Conservation (phyloP, 1,140 invertebrate genomes). For the Lysiphlebus fabarum region DNA sequence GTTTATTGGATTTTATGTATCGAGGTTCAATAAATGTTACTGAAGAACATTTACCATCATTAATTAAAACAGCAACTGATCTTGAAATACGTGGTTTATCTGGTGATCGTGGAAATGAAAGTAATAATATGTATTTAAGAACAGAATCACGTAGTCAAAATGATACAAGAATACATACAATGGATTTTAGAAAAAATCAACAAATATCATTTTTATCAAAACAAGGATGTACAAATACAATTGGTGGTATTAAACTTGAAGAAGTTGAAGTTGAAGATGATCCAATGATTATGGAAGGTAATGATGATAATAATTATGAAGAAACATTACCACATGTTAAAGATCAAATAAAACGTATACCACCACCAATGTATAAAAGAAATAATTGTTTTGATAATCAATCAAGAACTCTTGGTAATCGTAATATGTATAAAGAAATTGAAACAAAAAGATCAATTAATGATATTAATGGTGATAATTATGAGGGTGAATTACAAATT, state of each 20-base stretch:
- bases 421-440: slow-evolving; percentile 26
- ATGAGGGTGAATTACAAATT: slow-evolving; percentile 15
- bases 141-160: slow-evolving; percentile 36
- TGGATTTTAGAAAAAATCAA: slow-evolving; percentile 41
- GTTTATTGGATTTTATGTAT: slow-evolving; percentile 72
- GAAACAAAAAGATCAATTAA: slow-evolving; percentile 27
- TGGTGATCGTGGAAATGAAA: slow-evolving; percentile 39
- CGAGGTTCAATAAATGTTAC: slow-evolving; percentile 68
- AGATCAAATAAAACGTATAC: slow-evolving; percentile 40
- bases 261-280: slow-evolving; percentile 51
- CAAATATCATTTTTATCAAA: slow-evolving; percentile 33
- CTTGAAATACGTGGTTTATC: slow-evolving; percentile 62
- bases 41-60: slow-evolving; percentile 62
- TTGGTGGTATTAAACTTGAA: slow-evolving; percentile 45
- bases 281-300: slow-evolving; percentile 48
- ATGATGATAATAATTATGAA: slow-evolving; percentile 40
- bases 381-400: slow-evolving; percentile 54
- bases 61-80: slow-evolving; percentile 67
- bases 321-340: slow-evolving; percentile 32
- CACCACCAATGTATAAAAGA: slow-evolving; percentile 44
- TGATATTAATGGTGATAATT: slow-evolving; percentile 23
- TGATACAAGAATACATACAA: slow-evolving; percentile 38
- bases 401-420: slow-evolving; percentile 55
- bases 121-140: slow-evolving; percentile 35
- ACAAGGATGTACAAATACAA: slow-evolving; percentile 31